phyloP scores from a whole-genome alignment of 2,113 vertebrate genomes.

The Columba livia region DNA sequence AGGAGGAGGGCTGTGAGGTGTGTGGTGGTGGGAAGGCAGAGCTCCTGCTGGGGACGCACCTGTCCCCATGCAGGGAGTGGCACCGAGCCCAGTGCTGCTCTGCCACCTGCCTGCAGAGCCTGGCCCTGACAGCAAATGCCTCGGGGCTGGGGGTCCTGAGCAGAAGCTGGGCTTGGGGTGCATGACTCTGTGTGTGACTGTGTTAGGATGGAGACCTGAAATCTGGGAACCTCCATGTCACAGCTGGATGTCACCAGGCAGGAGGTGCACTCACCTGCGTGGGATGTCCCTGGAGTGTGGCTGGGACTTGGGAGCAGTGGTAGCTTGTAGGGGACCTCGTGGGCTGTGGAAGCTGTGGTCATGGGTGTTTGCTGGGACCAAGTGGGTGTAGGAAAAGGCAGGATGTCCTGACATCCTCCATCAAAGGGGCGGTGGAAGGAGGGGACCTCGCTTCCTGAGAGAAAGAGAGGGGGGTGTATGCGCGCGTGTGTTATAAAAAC shows the following conservation, averaged over 20 bases:
- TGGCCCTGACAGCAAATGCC: not conserved
- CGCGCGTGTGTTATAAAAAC: slow-evolving; percentile 23
- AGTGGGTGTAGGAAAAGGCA: not conserved
- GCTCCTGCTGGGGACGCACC: not conserved
- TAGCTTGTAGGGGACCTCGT: not conserved
- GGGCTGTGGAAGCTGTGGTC: not conserved
- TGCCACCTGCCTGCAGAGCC: rapidly evolving
- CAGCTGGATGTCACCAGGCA: not conserved
- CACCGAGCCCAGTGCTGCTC: not conserved
- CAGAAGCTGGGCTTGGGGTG: not conserved
- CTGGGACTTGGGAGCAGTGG: not conserved
- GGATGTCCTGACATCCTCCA: not conserved
- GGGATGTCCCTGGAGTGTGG: not conserved
- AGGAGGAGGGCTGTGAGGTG: not conserved
- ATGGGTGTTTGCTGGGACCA: not conserved
- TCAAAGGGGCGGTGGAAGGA: not conserved
- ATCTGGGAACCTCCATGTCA: not conserved
- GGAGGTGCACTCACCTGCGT: not conserved
- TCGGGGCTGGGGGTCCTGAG: not conserved
- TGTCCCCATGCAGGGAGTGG: rapidly evolving
- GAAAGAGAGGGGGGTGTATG: not conserved
- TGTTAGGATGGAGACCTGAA: not conserved
- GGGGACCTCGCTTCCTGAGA: not conserved
- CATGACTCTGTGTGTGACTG: not conserved
- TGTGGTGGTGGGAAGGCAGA: not conserved